These are phyloP conservation scores for Scaptomyza caliginosa DNA, from an alignment of 2,888 invertebrate species.

Conservation along the genomic window DNA sequence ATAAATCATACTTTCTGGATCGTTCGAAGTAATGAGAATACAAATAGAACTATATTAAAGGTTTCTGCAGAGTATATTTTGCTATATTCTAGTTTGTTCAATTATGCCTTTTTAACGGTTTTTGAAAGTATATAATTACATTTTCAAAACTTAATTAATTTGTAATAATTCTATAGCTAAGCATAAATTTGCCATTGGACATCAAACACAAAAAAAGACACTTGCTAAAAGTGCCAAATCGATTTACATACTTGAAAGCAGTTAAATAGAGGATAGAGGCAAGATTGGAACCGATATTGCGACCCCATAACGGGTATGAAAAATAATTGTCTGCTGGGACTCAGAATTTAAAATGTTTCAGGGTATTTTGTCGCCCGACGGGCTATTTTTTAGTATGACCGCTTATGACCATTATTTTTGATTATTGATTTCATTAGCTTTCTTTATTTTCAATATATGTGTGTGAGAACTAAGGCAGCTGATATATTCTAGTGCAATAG, in stretches of 20 bases:
- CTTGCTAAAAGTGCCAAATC: too few species aligned
- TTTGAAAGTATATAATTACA: conserved; percentile 56
- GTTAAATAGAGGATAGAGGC: too few species aligned
- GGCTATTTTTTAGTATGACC: too few species aligned
- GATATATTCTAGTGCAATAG: conserved; percentile 35
- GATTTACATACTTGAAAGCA: too few species aligned
- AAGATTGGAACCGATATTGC: too few species aligned
- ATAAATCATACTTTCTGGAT: too few species aligned
- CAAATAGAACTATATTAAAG: neutral
- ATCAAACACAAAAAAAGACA: too few species aligned
- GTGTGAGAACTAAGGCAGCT: conserved; percentile 59
- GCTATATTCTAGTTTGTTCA: neutral
- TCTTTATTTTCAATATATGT: conserved; percentile 4
- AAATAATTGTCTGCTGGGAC: too few species aligned
- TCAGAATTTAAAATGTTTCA: neutral
- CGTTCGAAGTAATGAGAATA: neutral
- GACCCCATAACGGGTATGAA: too few species aligned
- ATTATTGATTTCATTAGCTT: conserved; percentile 56
- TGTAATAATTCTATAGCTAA: conserved; percentile 59
- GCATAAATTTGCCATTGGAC: conserved; percentile 19
- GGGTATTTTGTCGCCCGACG: conserved; percentile 30
- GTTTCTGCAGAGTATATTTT: neutral
- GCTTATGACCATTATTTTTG: conserved; percentile 58
- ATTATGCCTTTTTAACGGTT: conserved; percentile 21
- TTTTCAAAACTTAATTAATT: conserved; percentile 69